A percentile compares a stretch with the other conserved stretches of the same genome.
These are phyloP conservation scores for Scaptomyza parva DNA, from an alignment of 2,888 invertebrate species.

Conservation along the genomic window DNA sequence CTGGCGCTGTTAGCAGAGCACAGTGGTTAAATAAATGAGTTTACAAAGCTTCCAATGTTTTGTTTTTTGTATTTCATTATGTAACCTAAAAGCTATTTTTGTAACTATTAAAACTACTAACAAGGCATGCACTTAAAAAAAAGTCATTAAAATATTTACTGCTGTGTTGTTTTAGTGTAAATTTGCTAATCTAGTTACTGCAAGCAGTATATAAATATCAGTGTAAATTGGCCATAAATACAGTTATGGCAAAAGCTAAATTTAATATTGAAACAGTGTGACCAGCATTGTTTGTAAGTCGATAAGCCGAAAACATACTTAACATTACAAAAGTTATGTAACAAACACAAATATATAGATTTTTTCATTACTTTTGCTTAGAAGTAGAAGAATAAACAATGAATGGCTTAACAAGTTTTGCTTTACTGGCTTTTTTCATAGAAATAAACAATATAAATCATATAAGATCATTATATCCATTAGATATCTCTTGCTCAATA, in stretches of 20 bases:
- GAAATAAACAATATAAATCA: too few species aligned
- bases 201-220: too few species aligned
- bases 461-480: too few species aligned
- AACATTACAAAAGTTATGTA: too few species aligned
- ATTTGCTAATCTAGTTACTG: background rate
- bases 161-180: background rate
- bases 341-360: too few species aligned
- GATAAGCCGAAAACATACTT: background rate
- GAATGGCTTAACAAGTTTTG: too few species aligned
- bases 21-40: slow-evolving; percentile 46
- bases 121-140: background rate
- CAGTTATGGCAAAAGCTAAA: background rate
- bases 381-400: too few species aligned
- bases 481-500: too few species aligned
- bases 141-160: background rate
- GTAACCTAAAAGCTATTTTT: background rate
- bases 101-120: background rate
- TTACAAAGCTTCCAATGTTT: too few species aligned
- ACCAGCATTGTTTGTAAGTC: background rate
- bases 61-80: too few species aligned
- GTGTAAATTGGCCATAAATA: background rate
- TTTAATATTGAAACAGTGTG: background rate
- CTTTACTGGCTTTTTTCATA: too few species aligned
- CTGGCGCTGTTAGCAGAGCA: slow-evolving; percentile 65
- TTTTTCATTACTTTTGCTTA: too few species aligned